A percentile compares a stretch with the other conserved stretches of the same genome.
Evolutionary conservation across 1,140 invertebrate genomes (phyloP).

Genomic region (Xylocopa sonorina): DNA sequence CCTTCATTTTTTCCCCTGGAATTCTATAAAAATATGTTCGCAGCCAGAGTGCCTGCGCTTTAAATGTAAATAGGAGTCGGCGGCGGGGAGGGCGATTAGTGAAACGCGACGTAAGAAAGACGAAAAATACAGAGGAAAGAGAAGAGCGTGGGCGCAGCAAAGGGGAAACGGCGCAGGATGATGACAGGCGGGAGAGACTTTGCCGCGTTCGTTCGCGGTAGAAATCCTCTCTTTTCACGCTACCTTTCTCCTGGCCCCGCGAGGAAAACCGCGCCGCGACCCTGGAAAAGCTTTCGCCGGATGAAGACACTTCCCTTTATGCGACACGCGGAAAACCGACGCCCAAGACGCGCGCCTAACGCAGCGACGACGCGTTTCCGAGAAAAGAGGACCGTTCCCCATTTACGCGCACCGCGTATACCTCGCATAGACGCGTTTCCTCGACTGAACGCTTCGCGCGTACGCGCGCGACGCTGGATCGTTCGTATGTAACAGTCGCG

Average conservation of each 20-base stretch:
- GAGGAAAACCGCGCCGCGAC: conserved; percentile 39
- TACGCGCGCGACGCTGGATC: background rate
- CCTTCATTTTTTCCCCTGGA: background rate
- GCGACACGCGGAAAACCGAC: conserved; percentile 58
- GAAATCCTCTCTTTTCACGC: conserved; percentile 54
- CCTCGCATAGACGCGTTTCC: conserved; percentile 34
- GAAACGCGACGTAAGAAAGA: background rate
- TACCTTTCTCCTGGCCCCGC: conserved; percentile 11
- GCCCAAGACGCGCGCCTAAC: conserved; percentile 32
- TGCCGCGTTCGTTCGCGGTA: conserved; percentile 53
- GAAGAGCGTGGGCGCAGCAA: background rate
- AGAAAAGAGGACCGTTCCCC: conserved; percentile 29
- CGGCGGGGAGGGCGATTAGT: background rate
- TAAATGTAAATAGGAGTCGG: background rate
- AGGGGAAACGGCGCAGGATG: background rate
- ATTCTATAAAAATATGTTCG: conserved; percentile 1
- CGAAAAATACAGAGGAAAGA: background rate
- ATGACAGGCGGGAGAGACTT: conserved; percentile 53
- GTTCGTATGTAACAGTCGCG: too few relatives aligned
- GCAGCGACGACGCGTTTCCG: conserved; percentile 39
- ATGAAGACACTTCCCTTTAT: conserved; percentile 63
- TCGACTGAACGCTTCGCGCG: conserved; percentile 36
- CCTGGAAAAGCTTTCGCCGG: conserved; percentile 57
- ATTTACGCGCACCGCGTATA: conserved; percentile 8
- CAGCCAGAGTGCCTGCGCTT: too few relatives aligned